Evolutionary conservation across 2,888 invertebrate genomes (phyloP), one percentile per base, ranked within the genome.

Genomic region (Melitaea athalia): DNA sequence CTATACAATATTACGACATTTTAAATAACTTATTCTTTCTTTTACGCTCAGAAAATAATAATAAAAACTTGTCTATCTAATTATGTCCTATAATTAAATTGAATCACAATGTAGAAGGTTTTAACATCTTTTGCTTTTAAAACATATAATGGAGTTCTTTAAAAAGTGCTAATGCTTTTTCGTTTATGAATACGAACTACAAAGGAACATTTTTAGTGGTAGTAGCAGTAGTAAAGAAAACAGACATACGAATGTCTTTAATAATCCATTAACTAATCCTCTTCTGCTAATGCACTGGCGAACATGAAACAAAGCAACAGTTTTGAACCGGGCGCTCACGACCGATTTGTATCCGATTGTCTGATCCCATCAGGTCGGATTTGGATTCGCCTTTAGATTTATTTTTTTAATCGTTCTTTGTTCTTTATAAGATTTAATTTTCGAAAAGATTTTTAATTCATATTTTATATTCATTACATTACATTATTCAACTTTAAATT

Each of bases 261-360:
- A 52, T 43, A 75, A 74, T 73, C 76, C 78, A 78, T 79, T 79
- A 78, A 75, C 75, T 77, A 77, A 78, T 77, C 76, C 76, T 72
- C 63, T 74, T 69, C 53, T 15, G 15, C 67, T 69, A 67, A 67
- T 69, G 72, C 69, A 62, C 67, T 49, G 47, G 55, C 62, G 49
- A 64, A 67, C 64, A 64, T 43, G 43, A 63, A 63, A 72, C 69
- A 63, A 72, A 67, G 66, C 66, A 49, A 31, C 61, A 59, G 60
- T 60, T 67, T 63, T 62, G 55, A 67, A 67, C 55, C 49, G 55
- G 47, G 62, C 49, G 42, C 57, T 15, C 38, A 57, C 15, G 15
- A 24, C 53, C 31, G 24, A 57, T 42, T 57, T 42, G 38, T 57
- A 15, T 42, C 38, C 6, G 57, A 57, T 57, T 57, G 15, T 57